phyloP scores from a whole-genome alignment of 2,113 vertebrate species.

The Cinclus mexicanus region DNA sequence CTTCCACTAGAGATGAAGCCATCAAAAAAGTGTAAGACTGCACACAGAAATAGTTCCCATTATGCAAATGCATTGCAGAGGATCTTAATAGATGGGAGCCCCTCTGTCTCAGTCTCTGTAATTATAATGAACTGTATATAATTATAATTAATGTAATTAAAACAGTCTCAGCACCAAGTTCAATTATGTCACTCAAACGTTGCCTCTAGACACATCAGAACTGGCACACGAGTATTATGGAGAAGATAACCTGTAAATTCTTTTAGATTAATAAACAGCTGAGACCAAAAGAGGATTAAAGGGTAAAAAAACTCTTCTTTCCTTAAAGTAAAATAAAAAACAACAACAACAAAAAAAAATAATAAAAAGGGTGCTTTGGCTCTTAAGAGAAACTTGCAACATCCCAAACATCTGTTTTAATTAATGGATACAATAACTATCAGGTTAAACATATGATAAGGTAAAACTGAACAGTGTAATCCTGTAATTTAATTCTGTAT shows the following conservation, averaged over 20 bases:
- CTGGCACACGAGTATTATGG: background rate
- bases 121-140: conserved; percentile 69
- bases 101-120: conserved; percentile 43
- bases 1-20: conserved; percentile 46
- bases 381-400: background rate
- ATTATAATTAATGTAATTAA: conserved; percentile 74
- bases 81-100: conserved; percentile 36
- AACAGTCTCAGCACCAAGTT: conserved; percentile 36
- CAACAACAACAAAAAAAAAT: background rate
- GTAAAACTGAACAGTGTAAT: background rate
- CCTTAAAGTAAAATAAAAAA: background rate
- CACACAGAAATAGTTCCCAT: conserved; percentile 35
- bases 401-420: background rate
- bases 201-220: conserved; percentile 35
- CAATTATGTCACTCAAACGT: conserved; percentile 50
- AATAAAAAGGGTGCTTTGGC: background rate
- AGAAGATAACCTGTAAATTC: background rate
- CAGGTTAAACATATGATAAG: background rate
- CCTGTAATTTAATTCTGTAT: background rate
- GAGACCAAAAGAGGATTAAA: background rate
- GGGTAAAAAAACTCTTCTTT: background rate
- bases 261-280: conserved; percentile 4
- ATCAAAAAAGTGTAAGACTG: conserved; percentile 50
- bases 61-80: conserved; percentile 15
- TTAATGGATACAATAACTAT: background rate